Evolutionary conservation across 2,888 invertebrate species (phyloP).

Genomic region (Capitulum mitella): DNA sequence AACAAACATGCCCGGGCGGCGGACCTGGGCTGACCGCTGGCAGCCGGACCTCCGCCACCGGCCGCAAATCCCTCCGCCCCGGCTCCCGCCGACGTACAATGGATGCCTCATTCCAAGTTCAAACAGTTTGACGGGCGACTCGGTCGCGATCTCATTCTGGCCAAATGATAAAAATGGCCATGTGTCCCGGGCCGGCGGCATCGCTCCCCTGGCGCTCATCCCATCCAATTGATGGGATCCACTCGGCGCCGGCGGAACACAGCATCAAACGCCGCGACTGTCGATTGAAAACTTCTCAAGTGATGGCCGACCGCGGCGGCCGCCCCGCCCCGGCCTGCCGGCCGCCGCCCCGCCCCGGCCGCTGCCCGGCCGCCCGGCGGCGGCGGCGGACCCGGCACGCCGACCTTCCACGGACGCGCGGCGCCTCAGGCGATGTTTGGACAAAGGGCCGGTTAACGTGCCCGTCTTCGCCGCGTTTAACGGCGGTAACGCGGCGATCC

Average conservation of each 20-base stretch:
- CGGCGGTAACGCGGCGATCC: too few relatives aligned
- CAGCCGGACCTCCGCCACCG: not conserved
- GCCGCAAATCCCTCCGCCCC: not conserved
- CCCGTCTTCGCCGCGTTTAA: too few relatives aligned
- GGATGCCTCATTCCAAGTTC: not conserved
- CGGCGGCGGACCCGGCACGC: not conserved
- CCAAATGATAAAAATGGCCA: slow-evolving; percentile 17
- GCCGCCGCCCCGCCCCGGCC: not conserved
- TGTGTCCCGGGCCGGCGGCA: not conserved
- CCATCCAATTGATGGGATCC: not conserved
- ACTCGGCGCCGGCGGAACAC: not conserved
- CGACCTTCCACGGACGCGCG: too few relatives aligned
- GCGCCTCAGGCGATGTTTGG: too few relatives aligned
- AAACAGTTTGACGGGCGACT: not conserved
- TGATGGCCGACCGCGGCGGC: too few relatives aligned
- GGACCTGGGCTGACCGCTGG: too few relatives aligned
- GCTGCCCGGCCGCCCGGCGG: not conserved
- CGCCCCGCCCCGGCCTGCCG: not conserved
- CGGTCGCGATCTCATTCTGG: not conserved
- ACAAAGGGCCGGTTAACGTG: too few relatives aligned
- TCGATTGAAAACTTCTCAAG: slow-evolving; percentile 16
- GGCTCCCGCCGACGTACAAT: not conserved
- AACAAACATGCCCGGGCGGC: too few relatives aligned
- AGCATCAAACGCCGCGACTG: not conserved
- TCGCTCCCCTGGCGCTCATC: slow-evolving; percentile 6